These are phyloP conservation scores for Paracentrotus lividus DNA, from an alignment of 53 echinoderm and acorn worm genomes.

Conservation along the genomic window DNA sequence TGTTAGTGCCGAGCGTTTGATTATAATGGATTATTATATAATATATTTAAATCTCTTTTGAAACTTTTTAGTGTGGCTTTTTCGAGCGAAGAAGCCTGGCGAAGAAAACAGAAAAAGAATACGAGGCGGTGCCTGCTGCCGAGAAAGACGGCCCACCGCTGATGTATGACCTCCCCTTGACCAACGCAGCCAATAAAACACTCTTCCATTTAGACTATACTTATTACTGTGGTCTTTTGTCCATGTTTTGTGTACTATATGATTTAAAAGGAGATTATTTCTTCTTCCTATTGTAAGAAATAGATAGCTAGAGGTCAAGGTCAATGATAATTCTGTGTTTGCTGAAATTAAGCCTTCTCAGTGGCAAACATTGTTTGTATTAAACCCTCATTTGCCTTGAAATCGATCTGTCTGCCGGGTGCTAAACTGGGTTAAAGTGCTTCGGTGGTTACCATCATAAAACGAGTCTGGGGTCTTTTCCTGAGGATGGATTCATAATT, in stretches of 20 bases:
- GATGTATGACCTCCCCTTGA: slow-evolving; percentile 23
- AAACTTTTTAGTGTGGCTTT: slow-evolving; percentile 50
- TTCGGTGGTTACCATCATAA: too few relatives aligned
- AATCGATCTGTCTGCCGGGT: background rate
- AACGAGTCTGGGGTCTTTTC: too few relatives aligned
- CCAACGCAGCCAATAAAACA: background rate
- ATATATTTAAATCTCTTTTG: background rate
- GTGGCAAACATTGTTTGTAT: background rate
- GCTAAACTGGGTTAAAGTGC: too few relatives aligned
- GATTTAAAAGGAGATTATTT: slow-evolving; percentile 27
- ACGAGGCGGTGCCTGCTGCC: background rate
- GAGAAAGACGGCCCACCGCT: background rate
- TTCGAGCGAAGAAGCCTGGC: slow-evolving; percentile 61
- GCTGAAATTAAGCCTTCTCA: background rate
- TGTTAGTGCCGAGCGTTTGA: too few relatives aligned
- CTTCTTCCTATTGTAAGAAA: slow-evolving; percentile 39
- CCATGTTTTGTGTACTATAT: slow-evolving; percentile 40
- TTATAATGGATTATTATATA: too few relatives aligned
- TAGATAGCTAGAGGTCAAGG: slow-evolving; percentile 19
- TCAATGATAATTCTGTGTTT: background rate
- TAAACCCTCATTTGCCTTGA: background rate
- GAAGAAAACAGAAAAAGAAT: background rate
- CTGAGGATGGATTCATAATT: too few relatives aligned
- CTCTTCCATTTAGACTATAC: slow-evolving; percentile 36
- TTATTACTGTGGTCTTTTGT: background rate